Evolutionary conservation across 2,113 vertebrate species (phyloP).

Genomic region (Cyanocitta stelleri): DNA sequence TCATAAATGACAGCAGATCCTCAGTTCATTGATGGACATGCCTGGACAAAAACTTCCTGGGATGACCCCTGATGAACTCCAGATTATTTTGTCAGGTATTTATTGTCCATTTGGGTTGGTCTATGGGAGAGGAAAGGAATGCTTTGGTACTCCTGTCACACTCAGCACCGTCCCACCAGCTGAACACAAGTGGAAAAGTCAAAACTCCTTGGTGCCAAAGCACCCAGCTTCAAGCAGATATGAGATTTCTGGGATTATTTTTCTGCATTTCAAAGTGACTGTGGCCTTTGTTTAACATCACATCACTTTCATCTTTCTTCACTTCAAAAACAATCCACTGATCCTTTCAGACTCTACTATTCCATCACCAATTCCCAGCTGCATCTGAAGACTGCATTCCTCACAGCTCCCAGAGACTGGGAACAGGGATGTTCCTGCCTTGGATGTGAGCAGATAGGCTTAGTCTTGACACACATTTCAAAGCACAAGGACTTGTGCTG

Average conservation of each 20-base stretch:
- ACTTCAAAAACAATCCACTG: background rate
- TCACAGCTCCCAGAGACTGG: background rate
- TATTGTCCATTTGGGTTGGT: background rate
- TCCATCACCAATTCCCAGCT: background rate
- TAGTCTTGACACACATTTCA: background rate
- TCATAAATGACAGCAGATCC: background rate
- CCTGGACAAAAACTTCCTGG: background rate
- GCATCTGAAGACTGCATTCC: background rate
- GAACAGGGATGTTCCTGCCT: background rate
- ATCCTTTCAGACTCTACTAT: background rate
- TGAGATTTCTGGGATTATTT: background rate
- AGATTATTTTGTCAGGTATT: slow-evolving; percentile 36
- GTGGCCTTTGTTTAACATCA: background rate
- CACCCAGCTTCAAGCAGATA: background rate
- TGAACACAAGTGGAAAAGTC: background rate
- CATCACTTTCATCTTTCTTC: background rate
- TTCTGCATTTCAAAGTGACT: background rate
- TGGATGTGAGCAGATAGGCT: background rate
- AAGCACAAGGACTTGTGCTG: background rate
- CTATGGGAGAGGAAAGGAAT: background rate
- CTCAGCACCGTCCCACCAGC: background rate
- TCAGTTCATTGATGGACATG: background rate
- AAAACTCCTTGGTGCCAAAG: background rate
- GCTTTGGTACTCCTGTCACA: background rate
- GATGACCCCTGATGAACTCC: background rate